Percentiles rank a stretch among this genome's conserved stretches.
These are phyloP conservation scores for Hepsetus odoe DNA, from an alignment of 2,113 vertebrate genomes.

Conservation along the genomic window DNA sequence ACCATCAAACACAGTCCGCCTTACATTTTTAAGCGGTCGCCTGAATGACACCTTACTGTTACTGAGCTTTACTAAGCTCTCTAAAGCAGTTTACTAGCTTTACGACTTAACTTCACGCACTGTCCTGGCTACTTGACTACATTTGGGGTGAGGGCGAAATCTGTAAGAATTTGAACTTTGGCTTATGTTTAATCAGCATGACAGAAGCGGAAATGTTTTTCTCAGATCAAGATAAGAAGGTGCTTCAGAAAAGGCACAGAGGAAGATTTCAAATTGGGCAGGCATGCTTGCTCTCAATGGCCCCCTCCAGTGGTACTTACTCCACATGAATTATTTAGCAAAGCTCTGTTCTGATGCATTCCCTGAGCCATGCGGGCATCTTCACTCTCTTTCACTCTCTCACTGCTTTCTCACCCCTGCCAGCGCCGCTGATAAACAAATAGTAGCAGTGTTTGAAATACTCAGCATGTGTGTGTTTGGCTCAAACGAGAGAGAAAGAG, in stretches of 20 bases:
- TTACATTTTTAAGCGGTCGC: too few relatives aligned
- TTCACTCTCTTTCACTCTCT: slow-evolving; percentile 18
- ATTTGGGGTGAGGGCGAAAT: too few relatives aligned
- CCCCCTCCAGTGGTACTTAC: slow-evolving; percentile 36
- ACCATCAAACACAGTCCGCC: too few relatives aligned
- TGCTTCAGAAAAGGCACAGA: not conserved
- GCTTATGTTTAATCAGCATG: not conserved
- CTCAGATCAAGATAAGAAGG: not conserved
- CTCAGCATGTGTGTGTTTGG: slow-evolving; percentile 44
- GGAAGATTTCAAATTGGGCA: slow-evolving; percentile 9
- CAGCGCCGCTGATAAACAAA: slow-evolving; percentile 48
- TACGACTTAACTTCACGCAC: too few relatives aligned
- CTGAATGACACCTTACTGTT: too few relatives aligned
- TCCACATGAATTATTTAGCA: slow-evolving; percentile 28
- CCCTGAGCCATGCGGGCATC: not conserved
- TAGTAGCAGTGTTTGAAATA: slow-evolving; percentile 36
- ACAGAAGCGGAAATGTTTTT: not conserved
- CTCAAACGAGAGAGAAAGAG: slow-evolving; percentile 22
- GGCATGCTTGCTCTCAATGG: slow-evolving; percentile 8
- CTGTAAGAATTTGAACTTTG: too few relatives aligned
- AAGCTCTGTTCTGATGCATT: slow-evolving; percentile 29
- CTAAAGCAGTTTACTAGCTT: too few relatives aligned
- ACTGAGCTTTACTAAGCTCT: too few relatives aligned
- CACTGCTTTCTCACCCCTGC: slow-evolving; percentile 23
- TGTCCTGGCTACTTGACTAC: too few relatives aligned